Evolutionary conservation across 2,113 vertebrate genomes (phyloP), one percentile per base, ranked within the genome.

Genomic region (Scomber japonicus): DNA sequence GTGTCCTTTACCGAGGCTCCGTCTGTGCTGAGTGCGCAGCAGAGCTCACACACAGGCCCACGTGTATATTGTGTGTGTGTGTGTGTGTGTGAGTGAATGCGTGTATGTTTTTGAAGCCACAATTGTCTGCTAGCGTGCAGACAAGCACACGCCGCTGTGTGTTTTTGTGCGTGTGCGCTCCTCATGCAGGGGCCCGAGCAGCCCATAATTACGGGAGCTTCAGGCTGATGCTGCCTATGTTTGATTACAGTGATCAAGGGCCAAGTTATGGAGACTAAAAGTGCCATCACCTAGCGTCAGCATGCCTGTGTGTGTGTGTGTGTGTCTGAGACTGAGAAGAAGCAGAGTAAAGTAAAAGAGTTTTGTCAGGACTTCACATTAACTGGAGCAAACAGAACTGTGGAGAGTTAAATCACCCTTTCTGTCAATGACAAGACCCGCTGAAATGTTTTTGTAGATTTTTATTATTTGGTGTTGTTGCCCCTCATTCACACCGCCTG

Each of bases 181-280:
- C 53, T 84, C 62, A 6, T 11, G 63, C 56, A 66, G 71, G 21
- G 78, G 59, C 73, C 75, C n/a, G 64, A 60, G 75, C 87, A 89
- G 84, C 71, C 89, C 81, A 69, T 91, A 91, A 93, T 93, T 91
- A 92, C 70, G 19, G 82, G 9, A 73, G 85, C 86, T 92, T 80
- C 77, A 88, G 88, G 86, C 92, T 84, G 83, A 87, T 84, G 92
- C 87, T 82, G 82, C 80, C 86, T 78, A 24, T 81, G 90, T 91
- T 91, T 94, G 91, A 93, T 94, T 91, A 92, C 89, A 85, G 90
- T 90, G 88, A 91, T 92, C 93, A 91, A 90, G 90, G 91, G 79
- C 83, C 87, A 76, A 86, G 90, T 91, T 89, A 91, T 69, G 75
- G 87, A 91, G 88, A 92, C 88, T 78, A 86, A 76, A 89, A 88